A percentile compares a stretch with the other conserved stretches of the same genome.
phyloP scores from a whole-genome alignment of 2,113 vertebrate species.

The Cyanistes caeruleus region DNA sequence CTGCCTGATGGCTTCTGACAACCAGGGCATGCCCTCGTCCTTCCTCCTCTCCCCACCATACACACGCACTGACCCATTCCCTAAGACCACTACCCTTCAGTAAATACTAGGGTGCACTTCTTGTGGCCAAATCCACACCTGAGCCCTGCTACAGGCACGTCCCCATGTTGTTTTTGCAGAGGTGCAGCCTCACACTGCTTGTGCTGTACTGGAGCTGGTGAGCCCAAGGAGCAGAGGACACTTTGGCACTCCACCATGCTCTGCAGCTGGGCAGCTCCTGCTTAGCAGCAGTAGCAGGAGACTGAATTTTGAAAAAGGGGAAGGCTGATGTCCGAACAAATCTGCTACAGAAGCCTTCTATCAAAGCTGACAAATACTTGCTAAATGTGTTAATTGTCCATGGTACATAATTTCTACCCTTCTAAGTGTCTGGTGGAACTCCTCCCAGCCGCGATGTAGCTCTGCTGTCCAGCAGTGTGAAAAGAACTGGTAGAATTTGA shows the following conservation, averaged over 20 bases:
- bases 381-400: not conserved
- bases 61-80: not conserved
- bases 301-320: not conserved
- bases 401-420: not conserved
- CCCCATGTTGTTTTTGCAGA: not conserved
- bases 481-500: slow-evolving; percentile 9
- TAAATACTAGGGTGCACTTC: not conserved
- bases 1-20: not conserved
- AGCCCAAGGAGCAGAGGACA: not conserved
- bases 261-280: not conserved
- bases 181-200: not conserved
- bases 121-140: not conserved
- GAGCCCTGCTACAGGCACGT: not conserved
- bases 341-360: not conserved
- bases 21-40: rapidly evolving
- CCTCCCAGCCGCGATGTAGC: slow-evolving; percentile 60
- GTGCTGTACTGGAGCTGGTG: not conserved
- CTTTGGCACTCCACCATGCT: rapidly evolving
- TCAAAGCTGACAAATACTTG: not conserved
- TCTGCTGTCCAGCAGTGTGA: not conserved
- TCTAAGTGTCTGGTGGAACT: slow-evolving; percentile 66
- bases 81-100: not conserved
- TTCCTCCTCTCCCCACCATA: not conserved
- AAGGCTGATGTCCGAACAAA: not conserved
- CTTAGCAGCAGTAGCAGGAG: not conserved